Percentiles rank a stretch among this genome's conserved stretches.
Conservation (phyloP, 2,888 invertebrate genomes). For the Willowsia nigromaculata region DNA sequence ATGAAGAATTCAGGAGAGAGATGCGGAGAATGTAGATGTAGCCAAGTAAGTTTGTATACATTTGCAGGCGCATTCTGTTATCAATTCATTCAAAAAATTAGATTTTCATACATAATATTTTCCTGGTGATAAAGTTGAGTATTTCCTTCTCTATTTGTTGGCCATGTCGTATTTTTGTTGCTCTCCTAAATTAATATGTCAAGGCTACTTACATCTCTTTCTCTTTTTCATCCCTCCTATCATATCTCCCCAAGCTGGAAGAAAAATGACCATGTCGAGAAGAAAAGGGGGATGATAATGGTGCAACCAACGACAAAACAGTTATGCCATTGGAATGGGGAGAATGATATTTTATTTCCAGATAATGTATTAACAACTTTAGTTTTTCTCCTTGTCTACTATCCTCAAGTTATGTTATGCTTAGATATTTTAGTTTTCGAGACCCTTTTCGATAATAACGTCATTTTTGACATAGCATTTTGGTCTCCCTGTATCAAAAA, state of each 20-base stretch:
- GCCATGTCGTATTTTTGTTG: constrained; percentile 57
- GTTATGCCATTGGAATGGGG: constrained; percentile 8
- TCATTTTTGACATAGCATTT: constrained; percentile 10
- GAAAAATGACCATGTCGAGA: constrained; percentile 50
- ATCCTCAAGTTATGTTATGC: not conserved
- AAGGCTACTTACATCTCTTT: constrained; percentile 54
- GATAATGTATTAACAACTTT: not conserved
- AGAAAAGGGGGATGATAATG: constrained; percentile 22
- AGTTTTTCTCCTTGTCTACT: not conserved
- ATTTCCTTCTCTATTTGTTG: constrained; percentile 33
- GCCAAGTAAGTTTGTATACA: not conserved
- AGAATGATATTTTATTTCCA: not conserved
- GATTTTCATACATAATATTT: constrained; percentile 62
- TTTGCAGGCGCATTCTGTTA: not conserved
- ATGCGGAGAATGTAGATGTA: not conserved
- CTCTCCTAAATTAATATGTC: constrained; percentile 64
- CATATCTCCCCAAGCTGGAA: not conserved
- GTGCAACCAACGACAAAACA: not conserved
- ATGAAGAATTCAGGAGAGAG: not conserved
- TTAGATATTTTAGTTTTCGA: not conserved
- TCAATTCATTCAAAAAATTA: constrained; percentile 59
- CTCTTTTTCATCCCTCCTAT: constrained; percentile 46
- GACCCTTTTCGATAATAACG: constrained; percentile 35
- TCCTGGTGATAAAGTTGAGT: constrained; percentile 55
- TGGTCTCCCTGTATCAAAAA: not conserved